Conservation (phyloP, 1,140 invertebrate species). For the Aphidius ervi region DNA sequence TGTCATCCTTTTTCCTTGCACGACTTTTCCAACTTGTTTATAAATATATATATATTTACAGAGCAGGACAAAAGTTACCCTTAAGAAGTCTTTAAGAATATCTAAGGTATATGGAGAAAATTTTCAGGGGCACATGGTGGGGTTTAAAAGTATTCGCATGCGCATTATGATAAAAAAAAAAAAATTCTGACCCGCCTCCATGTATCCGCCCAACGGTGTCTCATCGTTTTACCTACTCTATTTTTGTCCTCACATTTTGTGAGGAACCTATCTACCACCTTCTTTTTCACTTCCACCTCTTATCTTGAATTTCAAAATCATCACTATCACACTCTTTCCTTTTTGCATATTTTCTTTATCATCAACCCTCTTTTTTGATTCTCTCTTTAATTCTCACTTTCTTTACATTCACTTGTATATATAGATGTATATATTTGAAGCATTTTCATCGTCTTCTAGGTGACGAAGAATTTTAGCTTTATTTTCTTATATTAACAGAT, state of each 20-base stretch:
- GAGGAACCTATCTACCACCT: conserved; percentile 26
- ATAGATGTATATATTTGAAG: too few species aligned
- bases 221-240: conserved; percentile 20
- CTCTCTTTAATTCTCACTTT: too few species aligned
- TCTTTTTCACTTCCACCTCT: conserved; percentile 13
- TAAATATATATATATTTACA: conserved; percentile 21
- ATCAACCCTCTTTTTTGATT: too few species aligned
- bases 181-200: conserved; percentile 50
- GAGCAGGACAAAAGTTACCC: conserved; percentile 47
- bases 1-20: background rate
- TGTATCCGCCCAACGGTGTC: conserved; percentile 27
- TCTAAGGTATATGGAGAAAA: conserved; percentile 19
- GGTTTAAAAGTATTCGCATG: conserved; percentile 51
- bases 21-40: conserved; percentile 6
- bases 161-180: conserved; percentile 35
- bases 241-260: conserved; percentile 20
- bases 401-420: too few species aligned
- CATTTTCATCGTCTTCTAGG: too few species aligned
- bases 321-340: conserved; percentile 31
- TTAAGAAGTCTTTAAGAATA: conserved; percentile 54
- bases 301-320: too few species aligned
- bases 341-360: background rate
- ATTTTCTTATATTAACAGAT: too few species aligned
- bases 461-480: too few species aligned
- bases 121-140: conserved; percentile 16